Conservation (phyloP, 2,113 vertebrate genomes). For the Tragelaphus buxtoni region DNA sequence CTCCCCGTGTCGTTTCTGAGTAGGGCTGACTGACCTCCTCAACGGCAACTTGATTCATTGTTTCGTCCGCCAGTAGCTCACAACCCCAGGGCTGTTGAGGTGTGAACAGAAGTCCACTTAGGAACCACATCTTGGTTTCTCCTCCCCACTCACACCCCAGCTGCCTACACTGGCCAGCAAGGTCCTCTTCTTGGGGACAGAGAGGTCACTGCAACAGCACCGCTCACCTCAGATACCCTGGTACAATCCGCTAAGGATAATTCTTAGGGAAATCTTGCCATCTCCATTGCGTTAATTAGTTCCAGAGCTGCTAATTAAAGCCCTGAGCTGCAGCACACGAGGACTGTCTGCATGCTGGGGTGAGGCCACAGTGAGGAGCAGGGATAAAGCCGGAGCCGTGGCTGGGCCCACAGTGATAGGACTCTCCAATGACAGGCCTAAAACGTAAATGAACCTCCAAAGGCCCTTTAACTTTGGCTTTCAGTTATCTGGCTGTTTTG, state of each 20-base stretch:
- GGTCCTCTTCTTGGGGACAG: neutral
- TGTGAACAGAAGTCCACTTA: neutral
- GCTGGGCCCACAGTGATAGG: neutral
- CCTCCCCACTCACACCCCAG: neutral
- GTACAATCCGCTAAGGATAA: neutral
- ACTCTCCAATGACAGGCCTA: neutral
- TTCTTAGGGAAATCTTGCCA: neutral
- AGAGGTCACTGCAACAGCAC: neutral
- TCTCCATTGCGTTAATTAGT: neutral
- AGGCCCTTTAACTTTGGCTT: neutral
- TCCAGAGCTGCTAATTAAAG: neutral
- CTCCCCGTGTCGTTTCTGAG: fast-evolving
- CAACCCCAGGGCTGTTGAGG: neutral
- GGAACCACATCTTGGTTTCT: neutral
- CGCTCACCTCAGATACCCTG: neutral
- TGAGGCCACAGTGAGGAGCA: fast-evolving
- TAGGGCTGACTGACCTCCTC: no score
- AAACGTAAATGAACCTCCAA: neutral
- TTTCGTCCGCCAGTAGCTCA: neutral
- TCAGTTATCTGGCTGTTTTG: neutral
- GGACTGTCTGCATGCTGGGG: neutral
- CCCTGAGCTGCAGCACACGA: neutral
- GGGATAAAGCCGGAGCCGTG: fast-evolving
- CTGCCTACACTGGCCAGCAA: neutral
- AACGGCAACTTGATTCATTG: fast-evolving